Base-by-base conservation (phyloP, 2,797 vertebrate species). In the Danio jaintianensis region DNA sequence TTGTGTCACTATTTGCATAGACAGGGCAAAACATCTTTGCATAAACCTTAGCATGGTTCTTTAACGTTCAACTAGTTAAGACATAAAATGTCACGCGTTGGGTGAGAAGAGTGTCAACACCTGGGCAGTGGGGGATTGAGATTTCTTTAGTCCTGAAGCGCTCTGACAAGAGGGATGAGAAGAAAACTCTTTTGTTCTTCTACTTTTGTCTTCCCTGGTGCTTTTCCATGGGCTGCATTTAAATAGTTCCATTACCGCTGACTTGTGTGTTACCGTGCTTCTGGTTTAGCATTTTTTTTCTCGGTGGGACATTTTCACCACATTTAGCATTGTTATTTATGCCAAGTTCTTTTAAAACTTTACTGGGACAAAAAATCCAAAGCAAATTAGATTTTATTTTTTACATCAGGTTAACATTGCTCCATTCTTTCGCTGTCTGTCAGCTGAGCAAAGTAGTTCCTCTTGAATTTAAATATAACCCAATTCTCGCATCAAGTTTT, bases 171-270 rank as follows among this genome's bases (percentile, higher is more conserved):
- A 40, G 82, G 82, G 79, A 83, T 61, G 29, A 75, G 89, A 83
- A 88, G 89, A 92, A 91, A 90, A 89, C 81, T 69, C 81, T 80
- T 85, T 93, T 93, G 90, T 93, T 88, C 8, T 7, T 70, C 72
- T 2, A 73, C 83, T 86, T 89, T 84, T 88, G 89, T 88, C 84
- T 83, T 64, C 63, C 36, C 72, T 67, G 53, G 72, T 73, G 75
- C 45, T 71, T 85, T 86, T 76, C 79, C 63, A 84, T 87, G 82
- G 75, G 80, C 88, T 88, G 88, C 88, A 50, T 90, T 91, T 89
- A 78, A 84, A 90, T 92, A 84, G 90, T 90, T 88, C 79, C 64
- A 45, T 84, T 55, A 75, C 36, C 47, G 56, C 75, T 76, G 82
- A 86, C 79, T 82, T 55, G 55, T 74, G 76, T 83, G 85, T 78